These are phyloP conservation scores for Choloepus hoffmanni DNA, from an alignment of 2,113 vertebrate species.

Conservation along the genomic window DNA sequence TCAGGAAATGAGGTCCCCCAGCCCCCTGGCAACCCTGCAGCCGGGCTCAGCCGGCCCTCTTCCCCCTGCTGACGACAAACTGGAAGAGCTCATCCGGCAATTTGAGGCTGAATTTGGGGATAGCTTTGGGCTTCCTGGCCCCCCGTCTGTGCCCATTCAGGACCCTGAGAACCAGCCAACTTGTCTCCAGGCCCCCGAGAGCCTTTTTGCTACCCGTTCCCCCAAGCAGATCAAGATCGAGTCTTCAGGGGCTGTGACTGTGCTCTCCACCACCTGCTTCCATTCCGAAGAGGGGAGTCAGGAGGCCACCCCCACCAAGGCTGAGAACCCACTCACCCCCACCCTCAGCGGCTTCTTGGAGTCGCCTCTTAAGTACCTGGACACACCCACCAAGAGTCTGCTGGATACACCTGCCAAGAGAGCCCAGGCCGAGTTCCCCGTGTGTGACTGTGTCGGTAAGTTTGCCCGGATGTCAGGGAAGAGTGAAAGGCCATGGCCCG, in stretches of 20 bases:
- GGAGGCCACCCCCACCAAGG: conserved; percentile 94
- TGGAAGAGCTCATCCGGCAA: conserved; percentile 96
- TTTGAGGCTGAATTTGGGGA: conserved; percentile 97
- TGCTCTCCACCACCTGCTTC: conserved; percentile 96
- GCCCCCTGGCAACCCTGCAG: conserved; percentile 79
- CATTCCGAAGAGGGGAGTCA: conserved; percentile 88
- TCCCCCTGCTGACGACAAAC: conserved; percentile 92
- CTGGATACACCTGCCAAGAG: conserved; percentile 95
- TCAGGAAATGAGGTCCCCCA: conserved; percentile 93
- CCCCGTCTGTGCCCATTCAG: conserved; percentile 78
- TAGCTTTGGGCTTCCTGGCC: conserved; percentile 85
- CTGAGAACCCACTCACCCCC: conserved; percentile 91
- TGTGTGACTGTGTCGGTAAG: conserved; percentile 97
- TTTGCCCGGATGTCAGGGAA: not conserved
- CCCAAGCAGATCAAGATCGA: conserved; percentile 97
- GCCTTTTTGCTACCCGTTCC: conserved; percentile 84
- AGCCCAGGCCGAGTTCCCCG: conserved; percentile 94
- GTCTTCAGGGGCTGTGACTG: conserved; percentile 93
- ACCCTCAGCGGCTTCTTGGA: conserved; percentile 96
- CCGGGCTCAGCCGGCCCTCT: conserved; percentile 78
- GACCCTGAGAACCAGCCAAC: conserved; percentile 71
- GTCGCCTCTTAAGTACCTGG: conserved; percentile 96
- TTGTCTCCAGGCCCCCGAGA: conserved; percentile 76
- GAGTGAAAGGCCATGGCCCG: not conserved
- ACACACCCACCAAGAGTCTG: conserved; percentile 96